Evolutionary conservation across 2,797 vertebrate genomes (phyloP).

Genomic region (Cuculus canorus): DNA sequence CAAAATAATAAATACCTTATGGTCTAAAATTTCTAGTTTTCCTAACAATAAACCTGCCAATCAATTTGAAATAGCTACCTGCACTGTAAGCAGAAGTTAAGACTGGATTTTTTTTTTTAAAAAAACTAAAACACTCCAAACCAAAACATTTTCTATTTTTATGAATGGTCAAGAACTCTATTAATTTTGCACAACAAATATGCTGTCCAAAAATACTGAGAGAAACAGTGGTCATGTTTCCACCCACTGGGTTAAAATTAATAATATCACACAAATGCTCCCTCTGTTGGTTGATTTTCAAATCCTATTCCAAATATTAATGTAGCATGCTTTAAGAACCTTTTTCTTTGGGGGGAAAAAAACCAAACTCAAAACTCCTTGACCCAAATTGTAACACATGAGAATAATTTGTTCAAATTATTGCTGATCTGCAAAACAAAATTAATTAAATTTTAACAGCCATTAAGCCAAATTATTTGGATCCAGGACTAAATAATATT

Average conservation of each 20-base stretch:
- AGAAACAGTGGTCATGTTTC: background rate
- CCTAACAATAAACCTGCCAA: background rate
- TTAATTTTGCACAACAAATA: background rate
- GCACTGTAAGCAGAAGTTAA: background rate
- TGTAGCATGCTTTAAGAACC: background rate
- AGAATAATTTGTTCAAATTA: background rate
- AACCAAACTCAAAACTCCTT: background rate
- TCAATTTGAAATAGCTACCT: constrained; percentile 7
- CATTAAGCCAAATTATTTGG: background rate
- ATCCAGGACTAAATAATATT: background rate
- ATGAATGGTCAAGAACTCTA: background rate
- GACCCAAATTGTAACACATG: background rate
- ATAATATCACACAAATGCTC: constrained; percentile 8
- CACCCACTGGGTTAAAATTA: background rate
- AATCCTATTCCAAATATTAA: background rate
- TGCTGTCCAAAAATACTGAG: background rate
- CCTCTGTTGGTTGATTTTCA: constrained; percentile 29
- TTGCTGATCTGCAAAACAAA: background rate
- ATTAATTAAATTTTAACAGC: background rate
- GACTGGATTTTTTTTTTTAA: background rate
- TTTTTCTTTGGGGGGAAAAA: background rate
- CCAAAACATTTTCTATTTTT: background rate
- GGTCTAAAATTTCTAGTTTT: background rate
- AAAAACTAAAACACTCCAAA: background rate
- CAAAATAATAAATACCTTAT: background rate